A percentile compares a stretch with the other conserved stretches of the same genome.
phyloP scores from a whole-genome alignment of 2,113 vertebrate species.

The Isurus oxyrinchus region DNA sequence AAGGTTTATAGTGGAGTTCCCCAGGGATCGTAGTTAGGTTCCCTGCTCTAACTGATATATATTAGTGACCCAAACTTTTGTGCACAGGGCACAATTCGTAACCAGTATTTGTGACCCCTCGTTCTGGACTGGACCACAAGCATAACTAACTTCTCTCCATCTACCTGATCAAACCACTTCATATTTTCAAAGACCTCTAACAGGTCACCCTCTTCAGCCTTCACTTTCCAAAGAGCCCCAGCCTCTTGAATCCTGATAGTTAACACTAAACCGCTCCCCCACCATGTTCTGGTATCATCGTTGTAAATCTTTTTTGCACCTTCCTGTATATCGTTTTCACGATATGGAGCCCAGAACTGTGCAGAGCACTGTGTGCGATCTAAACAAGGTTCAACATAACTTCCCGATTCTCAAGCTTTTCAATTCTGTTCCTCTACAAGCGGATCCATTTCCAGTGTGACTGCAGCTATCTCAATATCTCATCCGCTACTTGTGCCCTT shows the following conservation, averaged over 20 bases:
- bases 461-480: neutral
- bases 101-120: too few species aligned
- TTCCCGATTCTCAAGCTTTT: neutral
- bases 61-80: too few species aligned
- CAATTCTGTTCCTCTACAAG: neutral
- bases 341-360: neutral
- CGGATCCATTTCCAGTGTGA: neutral
- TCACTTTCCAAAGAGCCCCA: neutral
- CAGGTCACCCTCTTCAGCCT: neutral
- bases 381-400: neutral
- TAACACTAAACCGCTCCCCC: neutral
- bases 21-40: too few species aligned
- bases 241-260: neutral
- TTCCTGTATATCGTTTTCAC: neutral
- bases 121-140: too few species aligned
- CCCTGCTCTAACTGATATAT: too few species aligned
- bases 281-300: too few species aligned
- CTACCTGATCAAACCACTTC: neutral
- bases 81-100: too few species aligned
- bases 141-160: neutral
- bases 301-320: neutral
- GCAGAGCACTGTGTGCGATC: neutral
- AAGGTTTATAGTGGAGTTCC: too few species aligned
- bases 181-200: neutral
- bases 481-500: neutral